phyloP scores from a whole-genome alignment of 2,113 vertebrate genomes.

The Myxocyprinus asiaticus region DNA sequence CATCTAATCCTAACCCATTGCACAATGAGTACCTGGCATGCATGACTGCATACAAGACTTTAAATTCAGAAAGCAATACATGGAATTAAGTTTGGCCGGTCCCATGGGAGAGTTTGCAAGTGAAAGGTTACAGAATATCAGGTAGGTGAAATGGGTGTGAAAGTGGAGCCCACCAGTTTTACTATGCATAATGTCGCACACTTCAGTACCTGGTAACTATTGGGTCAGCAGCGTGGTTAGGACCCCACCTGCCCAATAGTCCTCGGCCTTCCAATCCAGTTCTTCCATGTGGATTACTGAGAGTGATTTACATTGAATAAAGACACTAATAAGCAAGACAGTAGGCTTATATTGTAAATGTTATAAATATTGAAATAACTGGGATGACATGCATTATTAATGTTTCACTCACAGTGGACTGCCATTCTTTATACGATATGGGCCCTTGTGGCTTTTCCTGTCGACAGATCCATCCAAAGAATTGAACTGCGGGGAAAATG shows the following conservation, averaged over 20 bases:
- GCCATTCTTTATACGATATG: constrained; percentile 66
- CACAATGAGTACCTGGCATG: not conserved
- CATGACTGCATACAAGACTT: not conserved
- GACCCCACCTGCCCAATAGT: constrained; percentile 92
- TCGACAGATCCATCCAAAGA: constrained; percentile 78
- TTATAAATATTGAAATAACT: not conserved
- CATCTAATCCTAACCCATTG: not conserved
- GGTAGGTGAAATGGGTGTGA: no score
- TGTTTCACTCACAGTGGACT: constrained; percentile 70
- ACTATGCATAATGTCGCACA: not conserved
- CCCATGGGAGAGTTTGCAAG: not conserved
- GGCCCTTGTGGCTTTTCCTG: constrained; percentile 77
- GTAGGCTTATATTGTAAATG: not conserved
- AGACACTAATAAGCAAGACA: not conserved
- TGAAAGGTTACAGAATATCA: not conserved
- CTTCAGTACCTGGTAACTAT: constrained; percentile 84
- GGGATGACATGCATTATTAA: not conserved
- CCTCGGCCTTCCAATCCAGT: constrained; percentile 88
- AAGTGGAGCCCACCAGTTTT: not conserved
- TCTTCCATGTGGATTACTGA: constrained; percentile 89
- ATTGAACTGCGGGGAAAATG: constrained; percentile 83
- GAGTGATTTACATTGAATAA: constrained; percentile 8
- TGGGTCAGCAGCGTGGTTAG: constrained; percentile 96
- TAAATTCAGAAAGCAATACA: not conserved
- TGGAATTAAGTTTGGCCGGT: not conserved